phyloP scores from a whole-genome alignment of 2,888 invertebrate genomes.

The Campopleginae sp. region DNA sequence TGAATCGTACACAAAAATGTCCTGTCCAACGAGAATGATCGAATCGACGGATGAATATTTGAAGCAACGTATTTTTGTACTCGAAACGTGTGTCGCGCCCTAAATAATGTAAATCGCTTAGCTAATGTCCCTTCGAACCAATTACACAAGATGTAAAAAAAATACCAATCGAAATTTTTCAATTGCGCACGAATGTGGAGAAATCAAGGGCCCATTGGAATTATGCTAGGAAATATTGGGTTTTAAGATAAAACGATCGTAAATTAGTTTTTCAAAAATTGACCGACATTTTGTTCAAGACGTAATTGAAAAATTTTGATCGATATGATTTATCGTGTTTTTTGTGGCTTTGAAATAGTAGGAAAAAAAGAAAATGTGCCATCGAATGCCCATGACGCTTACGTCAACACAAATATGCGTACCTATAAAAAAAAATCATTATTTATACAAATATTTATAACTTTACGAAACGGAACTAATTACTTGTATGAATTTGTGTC shows the following conservation, averaged over 20 bases:
- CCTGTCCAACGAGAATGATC: constrained; percentile 62
- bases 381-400: constrained; percentile 34
- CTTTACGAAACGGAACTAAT: constrained; percentile 42
- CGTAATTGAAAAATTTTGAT: constrained; percentile 6
- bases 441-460: constrained; percentile 51
- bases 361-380: constrained; percentile 2
- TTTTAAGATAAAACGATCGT: neutral
- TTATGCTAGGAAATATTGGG: neutral
- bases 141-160: constrained; percentile 55
- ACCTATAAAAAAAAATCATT: constrained; percentile 31
- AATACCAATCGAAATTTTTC: constrained; percentile 36
- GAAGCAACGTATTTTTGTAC: constrained; percentile 80
- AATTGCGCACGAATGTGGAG: neutral
- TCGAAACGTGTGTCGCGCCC: constrained; percentile 68
- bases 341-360: constrained; percentile 1
- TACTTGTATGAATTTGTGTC: constrained; percentile 59
- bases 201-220: neutral
- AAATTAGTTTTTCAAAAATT: neutral
- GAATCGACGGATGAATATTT: constrained; percentile 68
- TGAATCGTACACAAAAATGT: constrained; percentile 61
- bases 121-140: constrained; percentile 74
- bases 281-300: neutral
- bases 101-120: constrained; percentile 69
- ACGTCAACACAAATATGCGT: constrained; percentile 14
- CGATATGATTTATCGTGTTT: neutral